phyloP scores from a whole-genome alignment of 2,113 vertebrate genomes.

The Vulpes lagopus region DNA sequence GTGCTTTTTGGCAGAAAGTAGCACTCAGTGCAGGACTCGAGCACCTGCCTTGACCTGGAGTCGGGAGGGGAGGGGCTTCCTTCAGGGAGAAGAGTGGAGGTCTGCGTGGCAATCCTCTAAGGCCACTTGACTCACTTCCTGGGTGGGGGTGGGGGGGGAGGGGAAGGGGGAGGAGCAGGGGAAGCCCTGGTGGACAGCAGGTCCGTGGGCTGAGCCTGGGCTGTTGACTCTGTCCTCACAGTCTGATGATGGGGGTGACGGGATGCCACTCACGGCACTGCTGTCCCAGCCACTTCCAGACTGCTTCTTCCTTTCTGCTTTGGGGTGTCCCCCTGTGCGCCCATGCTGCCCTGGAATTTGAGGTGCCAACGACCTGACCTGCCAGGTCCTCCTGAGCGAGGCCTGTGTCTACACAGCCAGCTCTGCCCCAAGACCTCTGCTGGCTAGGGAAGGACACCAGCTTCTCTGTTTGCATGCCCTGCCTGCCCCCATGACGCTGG shows the following conservation, averaged over 20 bases:
- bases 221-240: background rate
- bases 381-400: accelerated
- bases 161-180: background rate
- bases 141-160: too few species aligned
- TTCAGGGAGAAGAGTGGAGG: background rate
- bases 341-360: too few species aligned
- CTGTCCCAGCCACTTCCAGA: too few species aligned
- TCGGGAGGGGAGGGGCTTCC: accelerated
- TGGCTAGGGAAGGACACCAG: accelerated
- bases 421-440: accelerated
- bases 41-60: accelerated
- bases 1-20: accelerated
- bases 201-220: accelerated
- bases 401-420: background rate
- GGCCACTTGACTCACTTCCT: background rate
- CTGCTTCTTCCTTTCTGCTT: background rate
- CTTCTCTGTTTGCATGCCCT: accelerated
- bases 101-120: accelerated
- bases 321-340: accelerated
- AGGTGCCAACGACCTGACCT: accelerated
- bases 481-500: accelerated
- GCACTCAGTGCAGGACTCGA: background rate
- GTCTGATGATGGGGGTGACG: background rate
- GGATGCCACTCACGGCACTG: too few species aligned
- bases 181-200: accelerated